These are phyloP conservation scores for Leiothrix lutea DNA, from an alignment of 2,113 vertebrate species.

Conservation along the genomic window DNA sequence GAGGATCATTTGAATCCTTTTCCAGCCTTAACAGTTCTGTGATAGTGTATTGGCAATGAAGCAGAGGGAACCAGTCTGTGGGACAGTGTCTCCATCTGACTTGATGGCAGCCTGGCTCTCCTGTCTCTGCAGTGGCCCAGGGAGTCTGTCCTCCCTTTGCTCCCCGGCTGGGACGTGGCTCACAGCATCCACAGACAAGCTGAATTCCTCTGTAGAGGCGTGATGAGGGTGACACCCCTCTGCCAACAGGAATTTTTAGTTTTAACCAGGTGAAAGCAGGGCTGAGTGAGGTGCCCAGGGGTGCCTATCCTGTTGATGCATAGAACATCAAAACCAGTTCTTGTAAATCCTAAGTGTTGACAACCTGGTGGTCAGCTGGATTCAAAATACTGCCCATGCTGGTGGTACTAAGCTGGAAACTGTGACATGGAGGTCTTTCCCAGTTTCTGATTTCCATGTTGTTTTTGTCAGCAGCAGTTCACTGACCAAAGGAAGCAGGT, in stretches of 20 bases:
- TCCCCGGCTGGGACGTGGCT: rapidly evolving
- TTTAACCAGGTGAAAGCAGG: neutral
- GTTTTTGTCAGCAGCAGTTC: neutral
- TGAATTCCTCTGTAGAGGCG: rapidly evolving
- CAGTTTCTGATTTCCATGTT: neutral
- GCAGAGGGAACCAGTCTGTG: rapidly evolving
- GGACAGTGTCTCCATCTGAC: neutral
- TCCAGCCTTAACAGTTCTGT: neutral
- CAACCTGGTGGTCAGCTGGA: neutral
- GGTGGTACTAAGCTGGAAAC: neutral
- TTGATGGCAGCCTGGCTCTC: neutral
- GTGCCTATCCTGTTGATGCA: rapidly evolving
- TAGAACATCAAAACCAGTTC: rapidly evolving
- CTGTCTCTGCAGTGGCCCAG: no score
- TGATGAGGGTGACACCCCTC: neutral
- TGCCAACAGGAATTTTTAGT: neutral
- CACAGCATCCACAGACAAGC: rapidly evolving
- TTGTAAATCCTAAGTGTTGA: rapidly evolving
- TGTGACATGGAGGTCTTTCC: neutral
- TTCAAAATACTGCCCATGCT: neutral
- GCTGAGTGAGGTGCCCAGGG: neutral
- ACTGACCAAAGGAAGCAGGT: neutral
- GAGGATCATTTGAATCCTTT: neutral
- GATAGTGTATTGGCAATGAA: rapidly evolving
- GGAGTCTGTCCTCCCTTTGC: neutral